Conservation (phyloP, 2,797 vertebrate species). For the Pipistrellus pipistrellus region DNA sequence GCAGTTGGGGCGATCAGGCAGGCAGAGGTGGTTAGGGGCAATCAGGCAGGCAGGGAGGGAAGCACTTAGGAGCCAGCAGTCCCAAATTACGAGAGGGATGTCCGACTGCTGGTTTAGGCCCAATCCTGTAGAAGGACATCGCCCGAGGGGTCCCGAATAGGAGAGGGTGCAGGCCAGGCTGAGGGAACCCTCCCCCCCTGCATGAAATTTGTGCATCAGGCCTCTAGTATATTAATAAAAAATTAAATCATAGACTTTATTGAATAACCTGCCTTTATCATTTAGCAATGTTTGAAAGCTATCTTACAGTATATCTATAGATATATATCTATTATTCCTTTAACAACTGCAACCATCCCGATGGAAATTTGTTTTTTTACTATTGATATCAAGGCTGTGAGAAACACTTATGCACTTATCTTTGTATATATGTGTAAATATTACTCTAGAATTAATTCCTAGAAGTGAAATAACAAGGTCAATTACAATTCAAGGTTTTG, state of each 20-base stretch:
- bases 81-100: too few relatives aligned
- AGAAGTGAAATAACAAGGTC: neutral
- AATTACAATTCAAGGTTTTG: constrained; percentile 33
- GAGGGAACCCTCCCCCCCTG: too few relatives aligned
- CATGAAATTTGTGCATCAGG: too few relatives aligned
- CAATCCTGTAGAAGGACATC: fast-evolving
- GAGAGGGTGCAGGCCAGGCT: too few relatives aligned
- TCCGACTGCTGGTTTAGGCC: too few relatives aligned
- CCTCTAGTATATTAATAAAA: neutral
- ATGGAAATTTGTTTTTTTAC: neutral
- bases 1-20: too few relatives aligned
- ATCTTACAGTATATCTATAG: neutral
- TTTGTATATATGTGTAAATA: neutral
- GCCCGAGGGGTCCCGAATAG: too few relatives aligned
- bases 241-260: constrained; percentile 11
- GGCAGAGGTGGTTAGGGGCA: too few relatives aligned
- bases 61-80: too few relatives aligned
- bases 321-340: neutral
- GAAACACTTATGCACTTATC: neutral
- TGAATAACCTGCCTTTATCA: neutral
- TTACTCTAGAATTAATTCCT: neutral
- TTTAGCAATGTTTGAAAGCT: neutral
- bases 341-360: neutral
- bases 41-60: too few relatives aligned
- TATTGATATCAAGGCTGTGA: neutral